Evolutionary conservation across 23 tunicate genomes (phyloP).

Genomic region (Diplosoma virens): DNA sequence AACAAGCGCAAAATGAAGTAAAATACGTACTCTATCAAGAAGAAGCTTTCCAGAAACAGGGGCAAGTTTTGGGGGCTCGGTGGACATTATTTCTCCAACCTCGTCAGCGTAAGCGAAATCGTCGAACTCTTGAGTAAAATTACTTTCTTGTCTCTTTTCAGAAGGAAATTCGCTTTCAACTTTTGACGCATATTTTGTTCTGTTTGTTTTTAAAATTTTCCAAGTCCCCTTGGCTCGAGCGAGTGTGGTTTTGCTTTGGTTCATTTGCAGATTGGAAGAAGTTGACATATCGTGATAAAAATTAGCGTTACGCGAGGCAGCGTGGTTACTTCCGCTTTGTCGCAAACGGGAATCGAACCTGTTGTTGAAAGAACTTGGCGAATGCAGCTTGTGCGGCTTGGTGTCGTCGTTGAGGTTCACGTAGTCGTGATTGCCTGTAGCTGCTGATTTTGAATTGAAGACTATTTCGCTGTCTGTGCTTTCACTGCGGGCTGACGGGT

Average conservation of each 20-base stretch:
- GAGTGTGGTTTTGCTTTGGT: slow-evolving; percentile 18
- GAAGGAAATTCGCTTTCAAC: background rate
- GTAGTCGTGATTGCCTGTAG: slow-evolving; percentile 32
- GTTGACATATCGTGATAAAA: slow-evolving; percentile 1
- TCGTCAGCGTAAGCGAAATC: background rate
- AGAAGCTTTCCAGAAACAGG: slow-evolving; percentile 59
- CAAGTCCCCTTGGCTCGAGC: slow-evolving; percentile 46
- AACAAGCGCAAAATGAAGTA: background rate
- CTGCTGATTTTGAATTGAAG: background rate
- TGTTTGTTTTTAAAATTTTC: slow-evolving; percentile 40
- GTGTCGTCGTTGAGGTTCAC: slow-evolving; percentile 28
- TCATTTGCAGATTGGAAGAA: background rate
- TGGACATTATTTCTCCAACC: background rate
- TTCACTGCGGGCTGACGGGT: background rate
- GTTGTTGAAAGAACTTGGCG: background rate
- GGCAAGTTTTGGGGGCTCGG: slow-evolving; percentile 56
- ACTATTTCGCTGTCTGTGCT: slow-evolving; percentile 3
- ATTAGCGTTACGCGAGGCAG: background rate
- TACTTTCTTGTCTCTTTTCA: background rate
- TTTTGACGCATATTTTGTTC: slow-evolving; percentile 10
- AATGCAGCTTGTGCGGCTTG: background rate
- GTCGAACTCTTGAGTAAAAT: background rate
- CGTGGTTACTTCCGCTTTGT: background rate
- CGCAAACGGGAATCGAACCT: background rate
- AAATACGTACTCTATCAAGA: slow-evolving; percentile 27